Evolutionary conservation across 2,888 invertebrate genomes (phyloP).

Genomic region (Eupithecia subumbrata): DNA sequence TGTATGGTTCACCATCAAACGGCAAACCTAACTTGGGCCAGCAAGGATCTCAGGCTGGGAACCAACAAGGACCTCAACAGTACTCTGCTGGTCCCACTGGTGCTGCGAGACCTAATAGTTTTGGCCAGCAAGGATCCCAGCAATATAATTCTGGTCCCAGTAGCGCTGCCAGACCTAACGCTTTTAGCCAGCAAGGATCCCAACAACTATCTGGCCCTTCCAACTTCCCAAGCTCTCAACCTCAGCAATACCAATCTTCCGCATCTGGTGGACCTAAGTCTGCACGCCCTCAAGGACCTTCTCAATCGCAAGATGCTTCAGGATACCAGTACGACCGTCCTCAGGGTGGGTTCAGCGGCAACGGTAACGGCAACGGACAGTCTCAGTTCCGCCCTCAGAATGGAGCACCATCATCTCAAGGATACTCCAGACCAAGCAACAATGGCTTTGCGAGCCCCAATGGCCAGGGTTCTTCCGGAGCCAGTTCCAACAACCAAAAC

Average conservation of each 20-base stretch:
- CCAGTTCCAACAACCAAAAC: conserved; percentile 37
- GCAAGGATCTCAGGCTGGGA: conserved; percentile 12
- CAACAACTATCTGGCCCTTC: conserved; percentile 21
- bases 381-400: conserved; percentile 37
- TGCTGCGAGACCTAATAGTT: conserved; percentile 28
- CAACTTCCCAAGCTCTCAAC: conserved; percentile 31
- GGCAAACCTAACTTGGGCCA: conserved; percentile 18
- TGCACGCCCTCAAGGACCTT: conserved; percentile 42
- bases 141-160: conserved; percentile 36
- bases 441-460: conserved; percentile 25
- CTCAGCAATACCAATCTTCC: conserved; percentile 47
- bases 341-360: conserved; percentile 39
- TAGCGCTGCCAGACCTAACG: not conserved
- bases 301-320: conserved; percentile 45
- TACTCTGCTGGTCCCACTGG: conserved; percentile 11
- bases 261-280: conserved; percentile 39
- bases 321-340: conserved; percentile 56
- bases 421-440: conserved; percentile 33
- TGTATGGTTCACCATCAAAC: conserved; percentile 30
- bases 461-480: conserved; percentile 21
- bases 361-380: conserved; percentile 17
- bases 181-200: conserved; percentile 20
- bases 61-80: conserved; percentile 21
- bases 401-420: conserved; percentile 35
- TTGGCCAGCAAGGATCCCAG: conserved; percentile 29